Conservation (phyloP, 2,113 vertebrate genomes). For the Merops nubicus region DNA sequence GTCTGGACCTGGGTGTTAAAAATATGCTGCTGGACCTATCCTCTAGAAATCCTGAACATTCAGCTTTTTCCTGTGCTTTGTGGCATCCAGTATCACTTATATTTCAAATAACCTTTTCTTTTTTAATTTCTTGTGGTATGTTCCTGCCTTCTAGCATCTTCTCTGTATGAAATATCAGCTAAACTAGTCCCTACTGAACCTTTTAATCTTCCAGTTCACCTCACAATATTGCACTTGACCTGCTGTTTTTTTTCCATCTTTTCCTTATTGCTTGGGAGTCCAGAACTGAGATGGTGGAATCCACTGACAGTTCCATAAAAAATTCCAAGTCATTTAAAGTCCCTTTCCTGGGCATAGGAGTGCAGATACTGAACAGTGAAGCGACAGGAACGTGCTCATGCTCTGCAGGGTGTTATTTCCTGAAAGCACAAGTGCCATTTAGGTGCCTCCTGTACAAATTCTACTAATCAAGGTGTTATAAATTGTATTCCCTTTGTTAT, state of each 20-base stretch:
- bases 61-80: not conserved
- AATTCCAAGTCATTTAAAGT: not conserved
- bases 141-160: not conserved
- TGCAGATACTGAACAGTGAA: not conserved
- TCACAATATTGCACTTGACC: not conserved
- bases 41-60: not conserved
- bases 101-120: not conserved
- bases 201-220: not conserved
- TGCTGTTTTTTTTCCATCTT: not conserved
- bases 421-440: not conserved
- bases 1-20: not conserved
- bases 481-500: not conserved
- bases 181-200: not conserved
- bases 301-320: not conserved
- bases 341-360: not conserved
- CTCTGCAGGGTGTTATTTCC: not conserved
- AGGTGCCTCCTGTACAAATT: not conserved
- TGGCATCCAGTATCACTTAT: not conserved
- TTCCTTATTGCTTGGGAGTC: not conserved
- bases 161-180: not conserved
- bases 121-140: not conserved
- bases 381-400: rapidly evolving
- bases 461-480: not conserved
- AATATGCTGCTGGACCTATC: not conserved
- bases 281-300: not conserved